Evolutionary conservation across 2,888 invertebrate species (phyloP), one percentile per base, ranked within the genome.

Genomic region (Apotomis capreana): DNA sequence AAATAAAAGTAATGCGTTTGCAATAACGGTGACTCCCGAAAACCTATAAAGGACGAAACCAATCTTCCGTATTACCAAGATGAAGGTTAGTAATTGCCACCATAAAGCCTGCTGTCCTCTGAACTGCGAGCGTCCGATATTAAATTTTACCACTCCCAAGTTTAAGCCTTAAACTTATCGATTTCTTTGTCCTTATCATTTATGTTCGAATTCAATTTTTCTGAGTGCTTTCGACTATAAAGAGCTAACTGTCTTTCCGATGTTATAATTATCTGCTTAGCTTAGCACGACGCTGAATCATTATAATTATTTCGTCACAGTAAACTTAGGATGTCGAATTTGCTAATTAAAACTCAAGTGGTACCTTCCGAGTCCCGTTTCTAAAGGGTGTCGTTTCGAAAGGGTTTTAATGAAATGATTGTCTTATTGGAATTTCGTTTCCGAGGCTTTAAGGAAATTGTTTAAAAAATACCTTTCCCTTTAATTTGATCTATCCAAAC

Each of bases 71-170:
- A 86, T 89, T 89, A 87, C 84, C 80, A 81, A 87, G 87, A 89
- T 88, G 90, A 90, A 88, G 88, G 89, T 85, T 89, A 87, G 90
- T 89, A 90, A 92, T 92, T 89, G 91, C 85, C 74, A 79, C 85
- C 81, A 88, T 92, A 91, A 92, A 92, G 78, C 87, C 89, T 85
- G 89, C 87, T 90, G 88, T 88, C 88, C 85, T 84, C 84, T 81
- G 82, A 88, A 87, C 84, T 84, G 84, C 80, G 81, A 82, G 83
- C 76, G 81, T 77, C 75, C 83, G 84, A 84, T 90, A 89, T 92
- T 88, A 92, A 89, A 90, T 89, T 92, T 92, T 89, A 91, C 85
- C 88, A 83, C 84, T 82, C 77, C 84, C 79, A 86, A 90, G 84
- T 88, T 90, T 89, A 85, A 81, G 84, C 83, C 80, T 82, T 83